Evolutionary conservation across 1,140 invertebrate species (phyloP).

Genomic region (Trialeurodes vaporariorum): DNA sequence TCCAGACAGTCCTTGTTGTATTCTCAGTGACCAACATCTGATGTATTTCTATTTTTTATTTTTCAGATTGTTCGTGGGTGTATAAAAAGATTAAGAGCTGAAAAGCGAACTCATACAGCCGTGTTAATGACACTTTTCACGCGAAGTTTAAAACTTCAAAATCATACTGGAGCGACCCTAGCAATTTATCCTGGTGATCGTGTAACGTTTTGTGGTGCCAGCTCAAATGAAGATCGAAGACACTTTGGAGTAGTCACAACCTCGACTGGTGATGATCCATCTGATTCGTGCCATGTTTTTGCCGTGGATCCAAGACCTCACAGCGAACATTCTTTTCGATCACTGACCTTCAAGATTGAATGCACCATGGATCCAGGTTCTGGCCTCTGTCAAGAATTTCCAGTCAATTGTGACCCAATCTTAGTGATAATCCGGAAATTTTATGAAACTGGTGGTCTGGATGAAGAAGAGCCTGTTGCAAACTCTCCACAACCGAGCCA

Average conservation of each 20-base stretch:
- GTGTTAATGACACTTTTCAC: conserved; percentile 75
- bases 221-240: conserved; percentile 76
- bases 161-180: conserved; percentile 42
- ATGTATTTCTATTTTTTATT: conserved; percentile 7
- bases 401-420: conserved; percentile 73
- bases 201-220: conserved; percentile 79
- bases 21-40: no score
- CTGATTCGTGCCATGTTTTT: conserved; percentile 91
- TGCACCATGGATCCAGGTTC: conserved; percentile 57
- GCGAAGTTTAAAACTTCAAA: conserved; percentile 62
- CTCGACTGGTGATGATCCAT: conserved; percentile 43
- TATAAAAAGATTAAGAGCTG: conserved; percentile 75
- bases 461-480: conserved; percentile 36
- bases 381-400: conserved; percentile 74
- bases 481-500: conserved; percentile 72
- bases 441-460: conserved; percentile 35
- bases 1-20: not conserved
- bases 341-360: conserved; percentile 61
- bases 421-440: conserved; percentile 50
- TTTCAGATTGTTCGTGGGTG: conserved; percentile 58
- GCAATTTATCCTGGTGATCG: conserved; percentile 75
- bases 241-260: conserved; percentile 88
- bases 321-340: conserved; percentile 58
- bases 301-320: conserved; percentile 83
- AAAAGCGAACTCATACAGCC: conserved; percentile 75